Evolutionary conservation across 2,113 vertebrate genomes (phyloP).

Genomic region (Monopterus albus): DNA sequence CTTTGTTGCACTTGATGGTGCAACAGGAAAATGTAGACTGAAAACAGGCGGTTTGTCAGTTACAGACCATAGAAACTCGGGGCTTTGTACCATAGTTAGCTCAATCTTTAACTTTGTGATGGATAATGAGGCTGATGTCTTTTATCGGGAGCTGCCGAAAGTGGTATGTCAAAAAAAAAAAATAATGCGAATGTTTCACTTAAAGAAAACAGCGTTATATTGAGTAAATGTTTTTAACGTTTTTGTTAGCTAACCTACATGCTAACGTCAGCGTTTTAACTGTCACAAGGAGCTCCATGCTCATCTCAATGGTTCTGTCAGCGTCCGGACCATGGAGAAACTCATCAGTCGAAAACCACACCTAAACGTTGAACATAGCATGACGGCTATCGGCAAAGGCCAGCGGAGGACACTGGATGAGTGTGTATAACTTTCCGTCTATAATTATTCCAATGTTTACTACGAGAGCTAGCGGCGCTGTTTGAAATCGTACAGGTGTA

Average conservation of each 20-base stretch:
- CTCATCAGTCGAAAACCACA: conserved; percentile 88
- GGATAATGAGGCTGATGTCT: conserved; percentile 64
- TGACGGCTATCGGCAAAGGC: conserved; percentile 91
- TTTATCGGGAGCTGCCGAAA: conserved; percentile 81
- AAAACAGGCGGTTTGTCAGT: conserved; percentile 61
- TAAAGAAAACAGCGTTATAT: too few relatives aligned
- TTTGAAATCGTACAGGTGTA: neutral
- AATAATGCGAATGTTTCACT: too few relatives aligned
- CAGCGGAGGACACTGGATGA: conserved; percentile 91
- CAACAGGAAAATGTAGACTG: conserved; percentile 59
- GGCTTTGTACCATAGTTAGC: too few relatives aligned
- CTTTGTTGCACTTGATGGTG: conserved; percentile 57
- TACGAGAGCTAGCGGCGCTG: neutral
- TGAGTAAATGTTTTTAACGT: too few relatives aligned
- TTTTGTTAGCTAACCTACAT: neutral
- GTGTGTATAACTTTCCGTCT: conserved; percentile 76
- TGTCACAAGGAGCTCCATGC: conserved; percentile 93
- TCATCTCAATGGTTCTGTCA: conserved; percentile 95
- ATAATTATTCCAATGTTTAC: neutral
- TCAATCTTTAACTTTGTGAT: conserved; percentile 41
- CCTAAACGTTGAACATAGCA: conserved; percentile 86
- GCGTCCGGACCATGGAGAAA: conserved; percentile 89
- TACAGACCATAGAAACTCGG: neutral
- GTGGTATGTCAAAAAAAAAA: conserved; percentile 70
- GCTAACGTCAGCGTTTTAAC: conserved; percentile 47